Percentiles rank a stretch among this genome's conserved stretches.
Evolutionary conservation across 2,888 invertebrate genomes (phyloP).

Genomic region (Diplolepis rosae): DNA sequence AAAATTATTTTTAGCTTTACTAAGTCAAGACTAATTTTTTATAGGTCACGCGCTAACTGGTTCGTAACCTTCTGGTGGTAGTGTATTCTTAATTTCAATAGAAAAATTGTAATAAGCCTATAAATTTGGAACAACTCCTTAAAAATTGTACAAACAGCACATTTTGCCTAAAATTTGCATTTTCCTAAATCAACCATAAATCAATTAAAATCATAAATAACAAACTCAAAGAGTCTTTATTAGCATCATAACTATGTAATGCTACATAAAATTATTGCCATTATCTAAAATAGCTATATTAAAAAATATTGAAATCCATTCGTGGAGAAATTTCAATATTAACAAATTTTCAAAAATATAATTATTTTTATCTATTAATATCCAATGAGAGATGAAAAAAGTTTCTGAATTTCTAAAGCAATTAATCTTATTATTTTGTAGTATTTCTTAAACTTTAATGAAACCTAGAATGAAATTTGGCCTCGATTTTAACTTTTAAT

Average conservation of each 20-base stretch:
- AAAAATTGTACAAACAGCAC: conserved; percentile 2
- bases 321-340: neutral
- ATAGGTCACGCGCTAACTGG: no score
- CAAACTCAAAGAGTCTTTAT: neutral
- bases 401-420: neutral
- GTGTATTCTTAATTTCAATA: neutral
- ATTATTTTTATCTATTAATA: neutral
- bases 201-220: neutral
- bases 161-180: neutral
- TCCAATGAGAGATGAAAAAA: neutral
- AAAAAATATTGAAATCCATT: neutral
- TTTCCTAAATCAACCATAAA: neutral
- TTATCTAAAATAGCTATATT: neutral
- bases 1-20: no score
- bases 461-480: conserved; percentile 3
- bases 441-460: neutral
- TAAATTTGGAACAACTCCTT: neutral
- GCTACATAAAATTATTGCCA: neutral
- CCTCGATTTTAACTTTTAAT: conserved; percentile 4
- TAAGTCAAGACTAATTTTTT: no score
- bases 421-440: neutral
- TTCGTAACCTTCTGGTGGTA: no score
- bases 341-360: no score
- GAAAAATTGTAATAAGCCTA: conserved; percentile 7
- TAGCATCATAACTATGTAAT: neutral